Evolutionary conservation across 2,797 vertebrate genomes (phyloP), one percentile per base, ranked within the genome.

Genomic region (Danio kyathit): DNA sequence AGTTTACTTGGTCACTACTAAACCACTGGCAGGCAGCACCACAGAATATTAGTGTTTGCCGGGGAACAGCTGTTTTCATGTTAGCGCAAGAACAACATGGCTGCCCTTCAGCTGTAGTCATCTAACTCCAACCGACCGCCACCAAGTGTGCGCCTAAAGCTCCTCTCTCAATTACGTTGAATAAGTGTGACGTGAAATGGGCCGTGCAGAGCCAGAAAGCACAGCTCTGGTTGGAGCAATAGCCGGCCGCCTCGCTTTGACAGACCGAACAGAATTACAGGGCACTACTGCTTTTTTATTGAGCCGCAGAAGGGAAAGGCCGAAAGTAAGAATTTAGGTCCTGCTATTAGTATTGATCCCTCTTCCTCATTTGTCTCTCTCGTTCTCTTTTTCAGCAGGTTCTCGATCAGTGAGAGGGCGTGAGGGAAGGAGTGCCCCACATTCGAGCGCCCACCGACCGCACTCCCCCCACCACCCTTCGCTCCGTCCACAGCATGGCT

Each of bases 11-110:
- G 19, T 74, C 44, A 46, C 43, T 74, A 7, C 14, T 12, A 29
- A 48, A 46, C 46, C 60, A 49, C 6, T 61, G 9, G 43, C 19
- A 16, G 60, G 48, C 19, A 60, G 14, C 19, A 48, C 6, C 72
- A n/a, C 14, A 46, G 21, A 16, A 54, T 72, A 56, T 16, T 43
- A 41, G 85, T 88, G 86, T 86, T 82, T 79, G 80, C 88, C 52
- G 85, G 87, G 79, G 65, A 90, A 87, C 91, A 93, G 91, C 91
- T 93, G 92, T 91, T 93, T 86, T 89, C 84, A 86, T 89, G 88
- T 87, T 87, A 86, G 89, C 79, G 51, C 0, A 77, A 82, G 83
- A 86, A 91, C 89, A 92, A 92, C 93, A 91, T 92, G 91, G 90
- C 81, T 41, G 54, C 29, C 66, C 80, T 86, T 89, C 89, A 87